Percentiles rank a stretch among this genome's conserved stretches.
These are phyloP conservation scores for Syrrhaptes paradoxus DNA, from an alignment of 2,113 vertebrate genomes.

Conservation along the genomic window DNA sequence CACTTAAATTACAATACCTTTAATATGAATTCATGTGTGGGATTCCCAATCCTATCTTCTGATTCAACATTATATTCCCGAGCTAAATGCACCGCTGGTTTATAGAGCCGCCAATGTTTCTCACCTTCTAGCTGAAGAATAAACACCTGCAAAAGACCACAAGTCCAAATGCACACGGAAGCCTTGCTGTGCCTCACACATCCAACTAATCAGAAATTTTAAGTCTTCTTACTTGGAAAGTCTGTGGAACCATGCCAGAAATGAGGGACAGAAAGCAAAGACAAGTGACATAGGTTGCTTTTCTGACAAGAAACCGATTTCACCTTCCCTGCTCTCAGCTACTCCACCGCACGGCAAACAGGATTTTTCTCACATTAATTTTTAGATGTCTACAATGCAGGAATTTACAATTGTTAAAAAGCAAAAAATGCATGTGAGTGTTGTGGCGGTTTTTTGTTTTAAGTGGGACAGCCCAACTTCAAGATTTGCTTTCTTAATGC, in stretches of 20 bases:
- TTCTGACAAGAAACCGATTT: background rate
- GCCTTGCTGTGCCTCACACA: background rate
- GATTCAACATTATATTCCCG: conserved; percentile 84
- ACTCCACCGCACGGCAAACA: background rate
- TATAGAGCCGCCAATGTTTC: conserved; percentile 90
- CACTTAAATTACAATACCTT: conserved; percentile 74
- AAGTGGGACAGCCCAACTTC: background rate
- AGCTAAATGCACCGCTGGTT: conserved; percentile 83
- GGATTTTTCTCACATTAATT: background rate
- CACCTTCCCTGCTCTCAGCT: background rate
- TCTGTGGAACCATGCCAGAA: background rate
- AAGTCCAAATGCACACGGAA: background rate
- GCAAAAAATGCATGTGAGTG: background rate
- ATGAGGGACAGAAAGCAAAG: background rate
- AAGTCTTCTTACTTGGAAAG: background rate
- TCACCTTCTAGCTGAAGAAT: conserved; percentile 91
- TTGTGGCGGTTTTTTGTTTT: background rate
- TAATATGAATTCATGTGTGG: conserved; percentile 84
- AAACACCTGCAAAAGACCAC: conserved; percentile 80
- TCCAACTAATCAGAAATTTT: background rate
- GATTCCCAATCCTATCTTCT: conserved; percentile 81
- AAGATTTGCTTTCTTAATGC: background rate
- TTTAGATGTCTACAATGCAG: background rate
- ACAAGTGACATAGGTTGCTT: background rate
- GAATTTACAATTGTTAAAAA: background rate